These are phyloP conservation scores for Apolygus lucorum DNA, from an alignment of 1,140 invertebrate species.

Conservation along the genomic window DNA sequence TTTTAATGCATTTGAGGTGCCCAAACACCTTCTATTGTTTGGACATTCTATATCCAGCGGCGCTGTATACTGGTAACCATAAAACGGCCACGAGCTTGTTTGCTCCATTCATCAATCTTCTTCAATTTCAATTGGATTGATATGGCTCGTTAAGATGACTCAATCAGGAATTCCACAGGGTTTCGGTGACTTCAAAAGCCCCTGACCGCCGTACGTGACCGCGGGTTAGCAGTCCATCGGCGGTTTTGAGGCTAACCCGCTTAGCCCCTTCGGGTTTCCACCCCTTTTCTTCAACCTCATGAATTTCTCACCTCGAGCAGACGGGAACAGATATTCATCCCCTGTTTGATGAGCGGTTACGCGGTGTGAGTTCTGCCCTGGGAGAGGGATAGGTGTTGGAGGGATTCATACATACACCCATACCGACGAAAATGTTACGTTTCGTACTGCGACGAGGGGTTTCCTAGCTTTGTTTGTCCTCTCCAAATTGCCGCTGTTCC, in stretches of 20 bases:
- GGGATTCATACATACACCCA: background rate
- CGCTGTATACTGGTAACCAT: too few species aligned
- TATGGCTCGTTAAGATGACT: too few species aligned
- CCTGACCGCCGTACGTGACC: slow-evolving; percentile 9
- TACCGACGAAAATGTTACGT: too few species aligned
- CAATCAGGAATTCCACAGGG: too few species aligned
- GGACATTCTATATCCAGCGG: too few species aligned
- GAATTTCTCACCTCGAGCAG: background rate
- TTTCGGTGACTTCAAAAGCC: background rate
- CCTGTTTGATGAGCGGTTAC: background rate
- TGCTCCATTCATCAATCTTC: too few species aligned
- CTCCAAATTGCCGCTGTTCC: slow-evolving; percentile 20
- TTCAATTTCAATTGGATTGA: too few species aligned
- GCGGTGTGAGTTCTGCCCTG: background rate
- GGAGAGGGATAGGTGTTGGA: background rate
- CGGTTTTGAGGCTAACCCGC: slow-evolving; percentile 2
- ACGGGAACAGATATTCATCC: background rate
- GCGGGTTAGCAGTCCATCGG: background rate
- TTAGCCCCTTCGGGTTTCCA: background rate
- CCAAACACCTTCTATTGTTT: too few species aligned
- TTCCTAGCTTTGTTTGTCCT: background rate
- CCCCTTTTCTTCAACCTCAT: background rate
- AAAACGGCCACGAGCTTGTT: too few species aligned
- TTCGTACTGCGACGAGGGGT: too few species aligned
- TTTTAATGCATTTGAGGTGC: too few species aligned